Base-by-base conservation (phyloP, 2,113 vertebrate species). In the Mugil cephalus region DNA sequence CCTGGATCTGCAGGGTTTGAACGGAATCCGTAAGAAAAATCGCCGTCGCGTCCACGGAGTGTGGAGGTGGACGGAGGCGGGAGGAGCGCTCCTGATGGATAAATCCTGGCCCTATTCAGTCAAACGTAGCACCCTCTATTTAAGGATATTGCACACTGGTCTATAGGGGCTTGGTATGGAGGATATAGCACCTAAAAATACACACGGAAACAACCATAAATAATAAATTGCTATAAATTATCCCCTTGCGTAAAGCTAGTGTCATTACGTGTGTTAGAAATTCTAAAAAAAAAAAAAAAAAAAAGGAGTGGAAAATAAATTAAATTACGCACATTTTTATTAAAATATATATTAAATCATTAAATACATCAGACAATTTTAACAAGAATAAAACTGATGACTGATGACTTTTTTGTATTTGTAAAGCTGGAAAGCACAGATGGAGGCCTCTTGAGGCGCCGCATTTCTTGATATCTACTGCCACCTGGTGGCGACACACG, bases 401-500 rank as follows among this genome's bases (percentile, higher is more conserved):
- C 15, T 50, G n/a, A n/a, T n/a, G n/a, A n/a, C 0, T 19, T 45
- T 48, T 17, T 15, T 24, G 9, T 5, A n/a, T 72, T n/a, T 74
- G 64, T 35, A 34, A 53, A 19, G 18, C 36, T 72, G 62, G 0
- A 40, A 54, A 62, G 15, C 36, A 67, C n/a, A 40, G n/a, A 55
- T 0, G 0, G 35, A 42, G 58, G 17, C 13, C 38, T n/a, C 4
- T 34, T 11, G 1, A 7, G 40, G 10, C 39, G 1, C 52, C 8
- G 0, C 2, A 79, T 75, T 67, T 65, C 10, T 82, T 7, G 17
- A 61, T 38, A 18, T 80, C 18, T 84, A 45, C 18, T 36, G 75
- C 87, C 85, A 77, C 73, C 88, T 90, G 24, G 65, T 84, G 90
- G 77, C 34, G 6, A 24, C 12, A 15, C 9, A 39, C 40, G n/a